Conservation (phyloP, 1,140 invertebrate genomes). For the Eulimnadia texana region DNA sequence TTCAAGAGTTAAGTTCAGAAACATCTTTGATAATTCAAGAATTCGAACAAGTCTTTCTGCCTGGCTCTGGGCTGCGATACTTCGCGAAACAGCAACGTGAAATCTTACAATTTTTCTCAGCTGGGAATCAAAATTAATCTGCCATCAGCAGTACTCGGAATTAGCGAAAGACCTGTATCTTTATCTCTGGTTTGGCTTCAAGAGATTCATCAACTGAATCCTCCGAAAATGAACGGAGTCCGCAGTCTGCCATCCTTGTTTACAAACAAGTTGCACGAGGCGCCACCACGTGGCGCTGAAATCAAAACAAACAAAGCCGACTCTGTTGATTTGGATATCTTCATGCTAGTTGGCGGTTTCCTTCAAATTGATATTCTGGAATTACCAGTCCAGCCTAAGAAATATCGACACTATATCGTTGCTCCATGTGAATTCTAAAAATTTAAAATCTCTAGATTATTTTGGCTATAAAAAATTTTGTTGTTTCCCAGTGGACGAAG, state of each 20-base stretch:
- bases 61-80: slow-evolving; percentile 12
- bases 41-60: neutral
- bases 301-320: neutral
- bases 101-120: slow-evolving; percentile 7
- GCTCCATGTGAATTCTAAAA: neutral
- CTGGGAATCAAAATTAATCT: slow-evolving; percentile 12
- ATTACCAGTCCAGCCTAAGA: neutral
- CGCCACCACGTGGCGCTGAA: neutral
- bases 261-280: neutral
- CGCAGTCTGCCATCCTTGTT: slow-evolving; percentile 7
- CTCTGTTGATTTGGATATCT: neutral
- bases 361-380: slow-evolving; percentile 1
- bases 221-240: slow-evolving; percentile 12
- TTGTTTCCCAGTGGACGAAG: neutral
- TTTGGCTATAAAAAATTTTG: neutral
- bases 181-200: slow-evolving; percentile 12
- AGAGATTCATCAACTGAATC: slow-evolving; percentile 8
- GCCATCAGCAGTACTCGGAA: slow-evolving; percentile 2
- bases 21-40: neutral
- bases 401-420: neutral
- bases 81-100: slow-evolving; percentile 7
- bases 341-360: neutral
- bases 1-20: neutral
- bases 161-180: slow-evolving; percentile 3
- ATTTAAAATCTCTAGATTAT: too few relatives aligned